A percentile compares a stretch with the other conserved stretches of the same genome.
phyloP scores from a whole-genome alignment of 2,888 invertebrate genomes.

The Junonia oenone region DNA sequence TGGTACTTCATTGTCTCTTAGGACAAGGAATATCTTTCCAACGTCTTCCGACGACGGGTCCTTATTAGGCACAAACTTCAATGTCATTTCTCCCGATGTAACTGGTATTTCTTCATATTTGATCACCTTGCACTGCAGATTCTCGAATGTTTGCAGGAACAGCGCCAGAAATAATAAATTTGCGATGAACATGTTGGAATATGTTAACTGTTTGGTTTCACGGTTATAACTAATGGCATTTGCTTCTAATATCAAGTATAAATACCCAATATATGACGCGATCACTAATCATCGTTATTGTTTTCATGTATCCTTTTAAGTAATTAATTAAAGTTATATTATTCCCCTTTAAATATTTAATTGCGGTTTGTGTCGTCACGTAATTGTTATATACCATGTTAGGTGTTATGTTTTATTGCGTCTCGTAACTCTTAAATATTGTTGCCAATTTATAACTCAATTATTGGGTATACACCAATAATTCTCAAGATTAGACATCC shows the following conservation, averaged over 20 bases:
- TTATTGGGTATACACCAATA: too few relatives aligned
- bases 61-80: constrained; percentile 4
- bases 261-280: neutral
- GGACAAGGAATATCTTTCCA: neutral
- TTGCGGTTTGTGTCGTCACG: too few relatives aligned
- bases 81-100: constrained; percentile 2
- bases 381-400: neutral
- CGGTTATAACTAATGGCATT: neutral
- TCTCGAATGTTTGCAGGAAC: neutral
- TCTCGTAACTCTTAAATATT: too few relatives aligned
- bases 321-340: neutral
- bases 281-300: neutral
- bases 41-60: neutral
- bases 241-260: neutral
- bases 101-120: constrained; percentile 10
- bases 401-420: neutral
- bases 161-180: neutral
- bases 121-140: constrained; percentile 1
- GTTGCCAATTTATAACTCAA: too few relatives aligned
- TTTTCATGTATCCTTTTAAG: neutral
- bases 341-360: neutral
- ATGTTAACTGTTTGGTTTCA: neutral
- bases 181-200: neutral
- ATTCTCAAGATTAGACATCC: too few relatives aligned
- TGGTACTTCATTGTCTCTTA: neutral